Conservation (phyloP, 2,113 vertebrate species). For the Rhipidura dahli region DNA sequence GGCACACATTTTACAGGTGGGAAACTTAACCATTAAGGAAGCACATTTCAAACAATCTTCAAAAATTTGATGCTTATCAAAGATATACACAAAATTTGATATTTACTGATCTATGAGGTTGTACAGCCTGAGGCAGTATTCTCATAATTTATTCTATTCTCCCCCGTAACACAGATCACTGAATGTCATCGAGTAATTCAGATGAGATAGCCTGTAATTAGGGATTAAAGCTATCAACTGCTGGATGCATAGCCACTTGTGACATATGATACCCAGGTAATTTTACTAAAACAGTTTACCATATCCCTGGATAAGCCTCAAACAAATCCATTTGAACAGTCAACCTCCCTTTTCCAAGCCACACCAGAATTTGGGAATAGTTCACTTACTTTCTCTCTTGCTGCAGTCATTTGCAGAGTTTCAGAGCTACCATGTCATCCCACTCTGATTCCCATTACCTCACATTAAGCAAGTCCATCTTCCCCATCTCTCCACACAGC, state of each 20-base stretch:
- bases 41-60: background rate
- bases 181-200: background rate
- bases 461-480: background rate
- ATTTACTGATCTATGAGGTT: background rate
- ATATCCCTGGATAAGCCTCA: background rate
- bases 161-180: background rate
- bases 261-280: background rate
- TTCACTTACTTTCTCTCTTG: background rate
- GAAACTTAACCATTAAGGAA: background rate
- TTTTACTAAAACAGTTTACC: background rate
- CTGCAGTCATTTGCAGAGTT: background rate
- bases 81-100: background rate
- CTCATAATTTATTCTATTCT: background rate
- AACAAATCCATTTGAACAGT: background rate
- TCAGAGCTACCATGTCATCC: background rate
- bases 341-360: background rate
- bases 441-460: background rate
- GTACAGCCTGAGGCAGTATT: background rate
- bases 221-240: background rate
- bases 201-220: slow-evolving; percentile 5
- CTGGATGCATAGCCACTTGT: background rate
- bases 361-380: background rate
- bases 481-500: background rate
- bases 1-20: background rate
- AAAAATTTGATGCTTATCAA: background rate